phyloP scores from a whole-genome alignment of 2,113 vertebrate species.

The Aleadryas rufinucha region DNA sequence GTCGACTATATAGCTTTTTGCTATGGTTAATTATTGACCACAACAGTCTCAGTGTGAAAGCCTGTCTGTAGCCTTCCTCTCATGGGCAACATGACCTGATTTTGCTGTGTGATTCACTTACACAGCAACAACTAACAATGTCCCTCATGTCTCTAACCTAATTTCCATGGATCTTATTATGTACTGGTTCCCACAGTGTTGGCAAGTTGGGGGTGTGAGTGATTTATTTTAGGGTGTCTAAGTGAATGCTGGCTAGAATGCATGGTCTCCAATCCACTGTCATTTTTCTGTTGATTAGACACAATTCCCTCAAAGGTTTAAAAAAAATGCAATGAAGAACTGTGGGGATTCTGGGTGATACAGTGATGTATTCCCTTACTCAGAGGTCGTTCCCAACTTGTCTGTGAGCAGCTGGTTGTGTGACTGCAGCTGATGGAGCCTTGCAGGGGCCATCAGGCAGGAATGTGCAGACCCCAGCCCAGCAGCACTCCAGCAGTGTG shows the following conservation, averaged over 20 bases:
- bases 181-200: background rate
- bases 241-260: background rate
- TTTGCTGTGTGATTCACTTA: background rate
- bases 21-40: background rate
- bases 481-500: background rate
- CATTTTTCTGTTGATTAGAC: background rate
- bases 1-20: background rate
- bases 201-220: background rate
- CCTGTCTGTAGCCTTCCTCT: background rate
- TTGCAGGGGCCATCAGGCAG: background rate
- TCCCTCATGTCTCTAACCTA: background rate
- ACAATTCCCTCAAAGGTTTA: background rate
- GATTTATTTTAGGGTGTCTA: background rate
- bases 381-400: accelerated
- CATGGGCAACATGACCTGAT: background rate
- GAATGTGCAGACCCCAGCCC: background rate
- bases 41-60: background rate
- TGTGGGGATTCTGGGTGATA: background rate
- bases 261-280: background rate
- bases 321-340: background rate
- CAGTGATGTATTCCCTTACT: background rate
- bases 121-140: background rate
- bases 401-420: background rate
- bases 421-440: background rate
- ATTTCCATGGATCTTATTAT: background rate